Base-by-base conservation (phyloP, 1,140 invertebrate genomes). In the Helicoverpa armigera region DNA sequence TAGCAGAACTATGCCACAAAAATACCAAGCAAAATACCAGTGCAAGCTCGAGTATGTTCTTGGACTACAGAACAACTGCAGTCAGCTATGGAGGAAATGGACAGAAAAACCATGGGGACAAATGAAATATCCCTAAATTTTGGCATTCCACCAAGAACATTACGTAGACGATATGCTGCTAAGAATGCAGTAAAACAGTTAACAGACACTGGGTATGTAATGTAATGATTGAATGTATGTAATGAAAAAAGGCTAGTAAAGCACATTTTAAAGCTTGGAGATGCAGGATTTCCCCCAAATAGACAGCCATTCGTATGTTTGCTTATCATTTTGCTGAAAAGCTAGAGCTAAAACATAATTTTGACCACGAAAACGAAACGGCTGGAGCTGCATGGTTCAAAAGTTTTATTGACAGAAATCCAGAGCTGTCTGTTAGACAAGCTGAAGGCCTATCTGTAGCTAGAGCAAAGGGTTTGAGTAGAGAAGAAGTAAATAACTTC, bases 401-500 rank as follows among this genome's bases (percentile, higher is more conserved):
- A 79, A 81, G 61, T 63, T 86, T 86, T 82, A 75, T 88, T 69
- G 65, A 82, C 50, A n/a, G 81, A 76, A 85, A 86, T 83, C 70
- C 82, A 16, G 75, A 82, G 48, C 5, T 86, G n/a, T 74, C 77
- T 69, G 56, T 84, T 1, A 83, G 84, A 31, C 72, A 86, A 77
- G 63, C 84, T 48, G 83, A 84, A 81, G 74, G 84, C 29, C 73
- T 87, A 70, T 85, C 84, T 29, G 13, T 85, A 0, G 75, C 80
- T 65, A 81, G 84, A 51, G 81, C 81, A 51, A 61, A 84, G 70
- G 70, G 75, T 75, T 53, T 84, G 9, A 87, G 72, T 58, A 83
- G 90, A 69, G 56, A 79, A 70, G 88, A 91, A 86, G 90, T 93
- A 12, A 54, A 79, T 9, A 79, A 84, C 16, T 91, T 87, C 74